Base-by-base conservation (phyloP, 2,888 invertebrate species). In the Drosophila lutescens region DNA sequence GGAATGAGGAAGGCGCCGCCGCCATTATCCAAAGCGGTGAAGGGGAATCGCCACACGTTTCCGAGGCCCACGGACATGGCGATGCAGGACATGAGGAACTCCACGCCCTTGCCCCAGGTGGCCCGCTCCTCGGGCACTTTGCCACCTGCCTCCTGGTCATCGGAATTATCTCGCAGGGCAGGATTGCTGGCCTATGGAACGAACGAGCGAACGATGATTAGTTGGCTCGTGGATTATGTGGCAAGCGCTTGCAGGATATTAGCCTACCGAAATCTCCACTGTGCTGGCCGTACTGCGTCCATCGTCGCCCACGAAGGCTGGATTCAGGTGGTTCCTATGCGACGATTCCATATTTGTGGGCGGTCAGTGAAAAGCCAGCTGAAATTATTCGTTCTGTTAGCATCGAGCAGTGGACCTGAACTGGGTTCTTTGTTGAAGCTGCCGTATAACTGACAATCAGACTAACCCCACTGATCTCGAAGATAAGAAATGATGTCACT, bases 1-100 rank as follows among this genome's bases (percentile, higher is more conserved):
- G 95, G 95, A 69, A 95, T 94, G 26, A 95, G 91, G 79, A 95
- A 95, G 0, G 95, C 95, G 7, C 95, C 95, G 2, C 95, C 95
- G 1, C 95, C 95, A 84, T 95, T 95, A 79, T 94, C 93, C 78
- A 94, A 93, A 0, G 95, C 95, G 0, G 94, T 94, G 89, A 94
- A 94, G 1, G 95, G 95, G 89, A 95, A 95, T 56, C 95, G 92
- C 95, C 95, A 95, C n/a, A 95, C 93, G 80, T 95, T 95, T 47
- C 95, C 95, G 44, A 95, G 90, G 0, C 95, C 95, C 2, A 95
- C 95, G 0, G 95, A 94, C 93, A 95, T 91, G 41, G 93, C 92
- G 40, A 92, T 92, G 81, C 92, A 92, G 62, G 92, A 92, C 79
- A 92, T 85, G 38, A 92, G 80, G 69, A 92, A 92, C 77, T 92